Base-by-base conservation (phyloP, 2,888 invertebrate species). In the Trachelus tabidus region DNA sequence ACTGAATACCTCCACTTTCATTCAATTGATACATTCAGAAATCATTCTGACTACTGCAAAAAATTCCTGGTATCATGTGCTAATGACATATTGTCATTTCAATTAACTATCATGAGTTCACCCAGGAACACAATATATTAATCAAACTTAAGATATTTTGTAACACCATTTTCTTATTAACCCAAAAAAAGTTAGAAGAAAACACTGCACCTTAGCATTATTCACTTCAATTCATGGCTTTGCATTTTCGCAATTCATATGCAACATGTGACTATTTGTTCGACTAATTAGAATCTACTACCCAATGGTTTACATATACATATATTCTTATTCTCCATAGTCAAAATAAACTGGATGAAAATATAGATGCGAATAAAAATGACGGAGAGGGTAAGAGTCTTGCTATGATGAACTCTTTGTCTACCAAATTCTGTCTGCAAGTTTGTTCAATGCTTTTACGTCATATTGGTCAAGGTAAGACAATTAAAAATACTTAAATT, bases 391-490 rank as follows among this genome's bases (percentile, higher is more conserved):
- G 68, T 4, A 87, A 84, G 34, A 84, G 79, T 76, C 79, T 81
- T 34, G 82, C 82, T 73, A 84, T 84, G 74, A 85, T 86, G 75
- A 88, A 90, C 77, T 85, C 87, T 69, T 84, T 91, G 68, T 91
- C 91, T 3, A 84, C 88, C 11, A 88, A 89, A 79, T 91, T 91
- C 80, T 90, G 87, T 81, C 81, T 91, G 15, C 87, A 89, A 85
- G 87, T 91, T 35, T 90, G 90, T 76, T 89, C 88, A 11, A 87
- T 88, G 83, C 83, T 91, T 12, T 69, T 91, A 56, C 85, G 88
- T 76, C 88, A 89, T 76, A 88, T 91, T 12, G 87, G 89, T 73
- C 85, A 90, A 87, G 90, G 91, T 89, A 84, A 75, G 34, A 23
- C 23, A 56, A 56, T 56, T 0, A 9, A 56, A 40, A 40, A 40